Conservation (phyloP, 2,888 invertebrate genomes). For the Cheilosia grossa region DNA sequence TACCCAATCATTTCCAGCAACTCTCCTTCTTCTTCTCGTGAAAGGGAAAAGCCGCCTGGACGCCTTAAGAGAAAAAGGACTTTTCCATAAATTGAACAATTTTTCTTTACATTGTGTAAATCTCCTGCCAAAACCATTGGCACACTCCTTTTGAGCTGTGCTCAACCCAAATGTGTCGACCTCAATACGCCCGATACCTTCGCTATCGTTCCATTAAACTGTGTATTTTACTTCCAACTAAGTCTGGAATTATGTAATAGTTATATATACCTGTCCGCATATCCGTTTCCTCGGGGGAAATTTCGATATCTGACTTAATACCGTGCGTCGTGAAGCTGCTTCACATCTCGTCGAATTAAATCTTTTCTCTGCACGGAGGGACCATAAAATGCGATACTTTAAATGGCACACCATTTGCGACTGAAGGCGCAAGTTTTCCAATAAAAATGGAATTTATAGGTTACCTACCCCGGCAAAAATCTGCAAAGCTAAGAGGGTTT, state of each 20-base stretch:
- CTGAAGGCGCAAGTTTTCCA: slow-evolving; percentile 57
- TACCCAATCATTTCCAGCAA: slow-evolving; percentile 22
- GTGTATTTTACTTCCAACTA: slow-evolving; percentile 42
- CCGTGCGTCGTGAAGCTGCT: slow-evolving; percentile 43
- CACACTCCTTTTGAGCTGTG: slow-evolving; percentile 41
- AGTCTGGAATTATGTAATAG: slow-evolving; percentile 41
- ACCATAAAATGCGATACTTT: slow-evolving; percentile 59
- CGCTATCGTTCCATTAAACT: slow-evolving; percentile 32
- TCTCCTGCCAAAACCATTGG: slow-evolving; percentile 54
- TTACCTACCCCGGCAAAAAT: background rate
- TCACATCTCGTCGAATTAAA: slow-evolving; percentile 50
- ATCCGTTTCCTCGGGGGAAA: slow-evolving; percentile 28
- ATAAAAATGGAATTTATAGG: slow-evolving; percentile 60
- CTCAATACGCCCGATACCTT: slow-evolving; percentile 36
- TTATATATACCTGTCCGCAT: slow-evolving; percentile 23
- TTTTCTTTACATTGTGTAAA: slow-evolving; percentile 42
- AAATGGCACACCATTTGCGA: slow-evolving; percentile 56
- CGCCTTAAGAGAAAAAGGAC: slow-evolving; percentile 14
- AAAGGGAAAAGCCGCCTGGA: slow-evolving; percentile 10
- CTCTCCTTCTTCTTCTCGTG: background rate
- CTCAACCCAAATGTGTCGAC: slow-evolving; percentile 44
- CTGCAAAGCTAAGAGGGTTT: background rate
- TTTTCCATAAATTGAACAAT: slow-evolving; percentile 44
- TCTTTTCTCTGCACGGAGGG: slow-evolving; percentile 39
- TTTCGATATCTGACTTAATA: slow-evolving; percentile 46